These are phyloP conservation scores for Marmota flaviventris DNA, from an alignment of 2,113 vertebrate genomes.

Conservation along the genomic window DNA sequence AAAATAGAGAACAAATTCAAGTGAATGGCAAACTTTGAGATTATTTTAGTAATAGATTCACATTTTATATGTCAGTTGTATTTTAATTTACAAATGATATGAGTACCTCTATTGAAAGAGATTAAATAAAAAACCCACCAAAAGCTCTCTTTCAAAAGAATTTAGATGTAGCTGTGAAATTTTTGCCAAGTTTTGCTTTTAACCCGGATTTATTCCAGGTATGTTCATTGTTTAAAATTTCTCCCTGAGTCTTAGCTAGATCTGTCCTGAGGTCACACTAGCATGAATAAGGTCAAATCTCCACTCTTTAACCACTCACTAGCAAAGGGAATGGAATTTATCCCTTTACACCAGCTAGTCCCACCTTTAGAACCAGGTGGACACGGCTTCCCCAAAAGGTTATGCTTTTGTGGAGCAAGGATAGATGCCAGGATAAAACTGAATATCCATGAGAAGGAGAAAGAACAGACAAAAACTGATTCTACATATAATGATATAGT, in stretches of 20 bases:
- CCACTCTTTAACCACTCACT: not conserved
- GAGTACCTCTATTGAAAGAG: not conserved
- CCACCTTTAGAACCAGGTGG: accelerated
- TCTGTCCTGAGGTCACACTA: not conserved
- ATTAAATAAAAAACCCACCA: not conserved
- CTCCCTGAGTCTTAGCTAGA: not conserved
- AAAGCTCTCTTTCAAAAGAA: not conserved
- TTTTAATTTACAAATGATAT: conserved; percentile 30
- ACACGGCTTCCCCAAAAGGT: not conserved
- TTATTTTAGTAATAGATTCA: not conserved
- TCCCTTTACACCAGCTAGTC: not conserved
- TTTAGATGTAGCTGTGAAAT: not conserved
- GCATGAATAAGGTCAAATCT: not conserved
- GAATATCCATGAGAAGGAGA: not conserved
- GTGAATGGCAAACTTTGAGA: not conserved
- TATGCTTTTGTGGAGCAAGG: not conserved
- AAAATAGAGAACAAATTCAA: not conserved
- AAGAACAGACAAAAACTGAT: not conserved
- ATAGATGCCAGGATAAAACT: not conserved
- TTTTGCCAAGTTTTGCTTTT: not conserved
- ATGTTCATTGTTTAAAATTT: not conserved
- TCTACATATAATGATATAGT: not conserved
- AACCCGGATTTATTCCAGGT: not conserved
- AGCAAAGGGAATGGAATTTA: not conserved
- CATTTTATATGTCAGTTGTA: not conserved